Conservation (phyloP, 2,797 vertebrate species). For the Pogoniulus pusillus region DNA sequence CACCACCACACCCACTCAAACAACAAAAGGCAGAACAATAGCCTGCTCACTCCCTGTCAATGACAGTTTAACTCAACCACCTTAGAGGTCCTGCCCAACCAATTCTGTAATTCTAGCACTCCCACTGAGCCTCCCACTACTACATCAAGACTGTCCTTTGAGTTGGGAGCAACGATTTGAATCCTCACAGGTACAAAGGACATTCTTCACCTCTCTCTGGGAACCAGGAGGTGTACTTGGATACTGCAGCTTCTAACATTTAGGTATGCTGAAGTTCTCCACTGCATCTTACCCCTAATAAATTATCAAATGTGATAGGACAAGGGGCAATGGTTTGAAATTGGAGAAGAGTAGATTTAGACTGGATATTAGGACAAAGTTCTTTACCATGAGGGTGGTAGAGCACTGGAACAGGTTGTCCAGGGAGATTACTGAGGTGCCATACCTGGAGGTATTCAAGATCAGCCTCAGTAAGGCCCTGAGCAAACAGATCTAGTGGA, state of each 20-base stretch:
- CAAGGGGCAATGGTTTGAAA: too few species aligned
- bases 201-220: neutral
- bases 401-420: too few species aligned
- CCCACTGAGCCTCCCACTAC: neutral
- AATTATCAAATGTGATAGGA: neutral
- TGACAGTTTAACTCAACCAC: too few species aligned
- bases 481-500: too few species aligned
- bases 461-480: too few species aligned
- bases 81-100: too few species aligned
- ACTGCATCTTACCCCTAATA: neutral
- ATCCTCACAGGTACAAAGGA: neutral
- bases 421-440: too few species aligned
- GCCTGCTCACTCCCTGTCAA: neutral
- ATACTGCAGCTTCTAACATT: neutral
- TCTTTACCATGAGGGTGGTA: too few species aligned
- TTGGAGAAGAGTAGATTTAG: too few species aligned
- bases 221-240: neutral
- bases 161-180: neutral
- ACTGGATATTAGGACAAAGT: too few species aligned
- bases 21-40: neutral
- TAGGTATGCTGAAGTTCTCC: neutral
- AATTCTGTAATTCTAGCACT: neutral
- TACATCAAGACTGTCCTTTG: neutral
- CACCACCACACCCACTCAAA: too few species aligned
- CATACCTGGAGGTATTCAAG: too few species aligned